Base-by-base conservation (phyloP, 2,888 invertebrate species). In the Morinoia aosen region DNA sequence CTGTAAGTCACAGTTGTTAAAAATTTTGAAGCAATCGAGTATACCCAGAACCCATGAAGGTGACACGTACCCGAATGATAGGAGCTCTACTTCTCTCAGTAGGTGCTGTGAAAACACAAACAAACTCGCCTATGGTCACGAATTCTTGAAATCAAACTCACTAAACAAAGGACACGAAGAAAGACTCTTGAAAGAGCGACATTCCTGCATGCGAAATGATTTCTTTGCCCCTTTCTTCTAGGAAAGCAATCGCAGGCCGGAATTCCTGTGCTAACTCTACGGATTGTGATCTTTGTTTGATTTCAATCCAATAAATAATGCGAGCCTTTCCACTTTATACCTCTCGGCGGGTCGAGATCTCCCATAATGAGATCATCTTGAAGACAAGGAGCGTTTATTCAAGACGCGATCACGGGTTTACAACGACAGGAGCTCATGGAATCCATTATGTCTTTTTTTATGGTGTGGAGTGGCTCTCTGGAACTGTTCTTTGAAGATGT, bases 191-290 rank as follows among this genome's bases (percentile, higher is more conserved):
- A 76, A 76, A 76, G 76, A 12, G 12, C 61, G 25, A 33, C 93
- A 93, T 93, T 93, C 57, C 93, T 93, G 93, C 93, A 93, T 93
- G 25, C 93, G 93, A 48, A 93, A 93, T 57, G 93, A 93, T 56
- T 48, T 57, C 93, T 56, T 5, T 56, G 25, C 19, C 57, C 14
- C 93, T 48, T 90, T 40, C 40, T 48, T 40, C 25, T 10, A 33
- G 33, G 76, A 16, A 33, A 33, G 39, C 11, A 12, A 25, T 19
- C 40, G 7, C 8, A 3, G 16, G n/a, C 93, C 93, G 93, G 93
- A 93, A 93, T 93, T 93, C 93, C 93, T 93, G 93, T 12, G 12
- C 16, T 12, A 16, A 57, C 33, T 57, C 12, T 1, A 25, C 93
- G 57, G 90, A 93, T 93, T 93, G 57, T 93, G 25, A 57, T 19